Evolutionary conservation across 2,113 vertebrate species (phyloP).

Genomic region (Nettapus auritus): DNA sequence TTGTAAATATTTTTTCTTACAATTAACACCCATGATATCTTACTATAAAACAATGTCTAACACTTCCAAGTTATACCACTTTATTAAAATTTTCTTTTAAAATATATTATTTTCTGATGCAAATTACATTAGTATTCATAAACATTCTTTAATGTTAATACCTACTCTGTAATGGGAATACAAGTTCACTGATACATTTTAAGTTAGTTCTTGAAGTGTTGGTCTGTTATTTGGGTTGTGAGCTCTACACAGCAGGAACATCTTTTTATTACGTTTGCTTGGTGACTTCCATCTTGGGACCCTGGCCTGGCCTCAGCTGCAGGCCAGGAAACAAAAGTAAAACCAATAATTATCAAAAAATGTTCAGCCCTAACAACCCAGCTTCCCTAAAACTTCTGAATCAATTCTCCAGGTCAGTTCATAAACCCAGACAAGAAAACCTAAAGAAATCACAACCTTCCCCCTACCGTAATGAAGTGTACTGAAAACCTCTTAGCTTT

Average conservation of each 20-base stretch:
- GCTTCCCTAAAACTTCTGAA: background rate
- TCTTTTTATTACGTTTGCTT: background rate
- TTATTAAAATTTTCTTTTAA: background rate
- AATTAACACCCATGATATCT: background rate
- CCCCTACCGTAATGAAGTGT: fast-evolving
- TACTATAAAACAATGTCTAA: background rate
- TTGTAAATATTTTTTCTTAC: background rate
- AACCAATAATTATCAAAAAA: background rate
- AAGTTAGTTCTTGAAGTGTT: background rate
- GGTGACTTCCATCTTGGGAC: background rate
- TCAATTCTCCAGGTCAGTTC: background rate
- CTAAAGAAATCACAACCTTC: background rate
- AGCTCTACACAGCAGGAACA: background rate
- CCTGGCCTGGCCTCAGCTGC: background rate
- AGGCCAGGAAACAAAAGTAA: background rate
- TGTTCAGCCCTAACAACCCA: background rate
- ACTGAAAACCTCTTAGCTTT: background rate
- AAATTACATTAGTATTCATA: background rate
- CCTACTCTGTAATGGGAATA: background rate
- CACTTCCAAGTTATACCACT: background rate
- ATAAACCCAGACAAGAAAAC: background rate
- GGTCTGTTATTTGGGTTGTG: background rate
- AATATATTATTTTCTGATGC: background rate
- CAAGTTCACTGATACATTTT: background rate
- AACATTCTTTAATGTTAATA: background rate